Percentiles rank a stretch among this genome's conserved stretches.
Evolutionary conservation across 2,113 vertebrate genomes (phyloP).

Genomic region (Ranitomeya variabilis): DNA sequence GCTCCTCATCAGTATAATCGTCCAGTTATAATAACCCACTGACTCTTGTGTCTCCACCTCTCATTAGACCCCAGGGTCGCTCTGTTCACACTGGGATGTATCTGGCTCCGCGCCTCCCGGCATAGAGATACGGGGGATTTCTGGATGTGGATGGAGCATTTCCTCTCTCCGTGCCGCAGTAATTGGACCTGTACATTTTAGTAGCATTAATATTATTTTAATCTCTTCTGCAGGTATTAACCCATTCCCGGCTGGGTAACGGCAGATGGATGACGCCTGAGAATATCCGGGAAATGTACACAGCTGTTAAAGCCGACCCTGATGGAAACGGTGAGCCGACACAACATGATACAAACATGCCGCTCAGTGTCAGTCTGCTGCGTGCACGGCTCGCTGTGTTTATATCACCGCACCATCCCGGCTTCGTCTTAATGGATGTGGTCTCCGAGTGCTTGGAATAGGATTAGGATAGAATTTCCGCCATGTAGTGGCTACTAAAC

Average conservation of each 20-base stretch:
- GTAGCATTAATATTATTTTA: neutral
- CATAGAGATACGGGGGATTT: too few species aligned
- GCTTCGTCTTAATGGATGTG: neutral
- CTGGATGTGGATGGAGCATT: too few species aligned
- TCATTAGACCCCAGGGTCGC: too few species aligned
- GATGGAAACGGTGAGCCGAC: constrained; percentile 82
- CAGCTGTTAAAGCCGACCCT: constrained; percentile 81
- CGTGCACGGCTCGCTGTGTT: neutral
- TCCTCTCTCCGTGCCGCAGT: neutral
- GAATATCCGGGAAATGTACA: constrained; percentile 86
- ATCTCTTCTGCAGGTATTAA: constrained; percentile 80
- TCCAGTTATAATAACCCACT: too few species aligned
- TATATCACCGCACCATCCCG: too few species aligned
- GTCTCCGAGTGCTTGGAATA: neutral
- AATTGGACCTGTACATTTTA: neutral
- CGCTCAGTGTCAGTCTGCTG: neutral
- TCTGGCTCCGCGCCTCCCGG: too few species aligned
- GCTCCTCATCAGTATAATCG: too few species aligned
- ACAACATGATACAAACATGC: neutral
- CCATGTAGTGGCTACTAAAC: neutral
- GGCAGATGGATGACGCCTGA: constrained; percentile 92
- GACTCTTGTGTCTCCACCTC: too few species aligned
- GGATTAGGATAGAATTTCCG: constrained; percentile 17
- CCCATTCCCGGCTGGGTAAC: constrained; percentile 85
- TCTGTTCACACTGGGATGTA: too few species aligned